Evolutionary conservation across 1,140 invertebrate genomes (phyloP).

Genomic region (Dinothrombium tinctorium): DNA sequence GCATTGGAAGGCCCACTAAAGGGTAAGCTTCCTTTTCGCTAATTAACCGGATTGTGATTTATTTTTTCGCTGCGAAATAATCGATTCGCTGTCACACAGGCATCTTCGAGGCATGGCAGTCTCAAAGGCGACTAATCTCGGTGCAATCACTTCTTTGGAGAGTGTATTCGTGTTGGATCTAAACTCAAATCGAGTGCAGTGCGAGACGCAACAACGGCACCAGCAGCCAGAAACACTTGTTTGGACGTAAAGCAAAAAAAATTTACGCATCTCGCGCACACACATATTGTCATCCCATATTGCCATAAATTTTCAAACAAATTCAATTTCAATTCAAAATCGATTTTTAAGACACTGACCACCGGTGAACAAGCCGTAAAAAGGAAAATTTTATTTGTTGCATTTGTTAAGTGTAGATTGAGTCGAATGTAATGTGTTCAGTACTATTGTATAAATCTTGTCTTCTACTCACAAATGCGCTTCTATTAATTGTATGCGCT

Average conservation of each 20-base stretch:
- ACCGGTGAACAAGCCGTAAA: no score
- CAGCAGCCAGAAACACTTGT: slow-evolving; percentile 4
- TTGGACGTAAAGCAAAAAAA: slow-evolving; percentile 7
- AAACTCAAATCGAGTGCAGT: slow-evolving; percentile 10
- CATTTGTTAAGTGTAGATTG: no score
- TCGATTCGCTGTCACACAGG: not conserved
- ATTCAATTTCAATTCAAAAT: no score
- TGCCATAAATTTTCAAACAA: no score
- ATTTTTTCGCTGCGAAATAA: not conserved
- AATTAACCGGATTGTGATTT: not conserved
- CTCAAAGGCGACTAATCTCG: not conserved
- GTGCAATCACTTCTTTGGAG: slow-evolving; percentile 9
- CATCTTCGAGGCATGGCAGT: slow-evolving; percentile 6
- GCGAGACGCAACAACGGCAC: slow-evolving; percentile 8
- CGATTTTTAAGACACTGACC: no score
- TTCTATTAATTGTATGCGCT: no score
- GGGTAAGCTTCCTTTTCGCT: slow-evolving; percentile 4
- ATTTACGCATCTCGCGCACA: no score
- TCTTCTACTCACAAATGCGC: no score
- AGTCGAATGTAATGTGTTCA: no score
- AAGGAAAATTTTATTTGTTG: no score
- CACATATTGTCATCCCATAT: no score
- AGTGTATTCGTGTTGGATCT: slow-evolving; percentile 10
- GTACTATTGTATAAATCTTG: no score
- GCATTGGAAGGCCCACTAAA: slow-evolving; percentile 31